Evolutionary conservation across 2,888 invertebrate species (phyloP).

Genomic region (Lomographa bimaculata): DNA sequence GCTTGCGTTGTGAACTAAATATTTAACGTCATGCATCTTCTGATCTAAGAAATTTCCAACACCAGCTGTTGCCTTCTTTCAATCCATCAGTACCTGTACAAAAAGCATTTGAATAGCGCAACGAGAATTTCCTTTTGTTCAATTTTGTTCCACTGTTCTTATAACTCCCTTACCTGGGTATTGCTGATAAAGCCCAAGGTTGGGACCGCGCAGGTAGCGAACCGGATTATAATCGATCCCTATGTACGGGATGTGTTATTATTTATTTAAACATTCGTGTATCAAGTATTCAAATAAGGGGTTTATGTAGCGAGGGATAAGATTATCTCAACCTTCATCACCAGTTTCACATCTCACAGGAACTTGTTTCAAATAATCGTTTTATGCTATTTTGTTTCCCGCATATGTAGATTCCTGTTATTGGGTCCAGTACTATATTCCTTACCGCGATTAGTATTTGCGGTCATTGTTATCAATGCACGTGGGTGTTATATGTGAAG

Average conservation of each 20-base stretch:
- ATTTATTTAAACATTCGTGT: constrained; percentile 32
- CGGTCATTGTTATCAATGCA: constrained; percentile 37
- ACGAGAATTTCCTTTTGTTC: constrained; percentile 46
- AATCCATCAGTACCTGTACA: constrained; percentile 41
- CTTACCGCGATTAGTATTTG: constrained; percentile 15
- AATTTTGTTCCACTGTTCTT: constrained; percentile 11
- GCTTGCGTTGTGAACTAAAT: neutral
- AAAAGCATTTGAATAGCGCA: constrained; percentile 41
- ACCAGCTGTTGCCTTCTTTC: constrained; percentile 46
- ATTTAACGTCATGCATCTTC: constrained; percentile 1
- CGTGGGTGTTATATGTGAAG: constrained; percentile 44
- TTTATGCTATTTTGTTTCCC: neutral
- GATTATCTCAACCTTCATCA: constrained; percentile 15
- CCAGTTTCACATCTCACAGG: constrained; percentile 1
- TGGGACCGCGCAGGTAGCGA: constrained; percentile 66
- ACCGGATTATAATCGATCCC: constrained; percentile 64
- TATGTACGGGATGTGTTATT: constrained; percentile 44
- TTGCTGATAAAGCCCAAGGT: constrained; percentile 57
- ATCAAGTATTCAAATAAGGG: constrained; percentile 16
- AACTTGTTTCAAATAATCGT: neutral
- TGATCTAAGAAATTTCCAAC: constrained; percentile 5
- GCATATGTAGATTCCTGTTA: constrained; percentile 2
- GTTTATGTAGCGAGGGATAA: constrained; percentile 17
- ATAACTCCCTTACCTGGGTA: constrained; percentile 60
- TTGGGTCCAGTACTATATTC: constrained; percentile 9